Evolutionary conservation across 1,140 invertebrate genomes (phyloP), one percentile per base, ranked within the genome.

Genomic region (Lucilia sericata): DNA sequence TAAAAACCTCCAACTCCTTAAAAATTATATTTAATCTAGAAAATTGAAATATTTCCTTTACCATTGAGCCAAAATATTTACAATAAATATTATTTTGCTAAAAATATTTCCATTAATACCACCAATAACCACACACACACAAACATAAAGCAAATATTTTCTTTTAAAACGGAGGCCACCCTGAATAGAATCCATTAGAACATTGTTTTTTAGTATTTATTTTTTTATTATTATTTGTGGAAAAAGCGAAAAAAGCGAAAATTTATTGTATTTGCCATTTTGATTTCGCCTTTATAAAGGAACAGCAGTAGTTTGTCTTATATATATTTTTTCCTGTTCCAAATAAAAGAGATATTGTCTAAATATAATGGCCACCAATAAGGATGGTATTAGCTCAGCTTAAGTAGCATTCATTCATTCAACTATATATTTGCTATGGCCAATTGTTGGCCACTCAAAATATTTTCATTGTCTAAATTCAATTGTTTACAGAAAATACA

Each of bases 361-460:
- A 60, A 60, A 60, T 60, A 60, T 70, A 70, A 70, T 70, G 65
- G n/a, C 65, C 4, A 10, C 19, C 19, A 55, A 55, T 55, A 55
- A 55, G 51, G 13, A 55, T 55, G 17, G 51, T 21, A 70, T 70
- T 70, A 21, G 65, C n/a, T 70, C 9, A 70, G 19, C 65, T 70
- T 21, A 70, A 70, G 65, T 70, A 19, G n/a, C 65, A 21, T 70
- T 25, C 60, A 65, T 9, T 5, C 60, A 19, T 49, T 51, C 36
- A 36, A 4, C 36, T 8, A 36, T 17, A 9, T 10, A 70, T 70
- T 70, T 70, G 13, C 19, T 70, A n/a, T n/a, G 60, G 60, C 21
- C 65, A 70, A 70, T 70, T 70, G n/a, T 70, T 70, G 65, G 65
- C 65, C 65, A 70, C 65, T 70, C 65, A 70, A 70, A 70, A 70